Conservation (phyloP, 2,113 vertebrate genomes). For the Nanorana parkeri region DNA sequence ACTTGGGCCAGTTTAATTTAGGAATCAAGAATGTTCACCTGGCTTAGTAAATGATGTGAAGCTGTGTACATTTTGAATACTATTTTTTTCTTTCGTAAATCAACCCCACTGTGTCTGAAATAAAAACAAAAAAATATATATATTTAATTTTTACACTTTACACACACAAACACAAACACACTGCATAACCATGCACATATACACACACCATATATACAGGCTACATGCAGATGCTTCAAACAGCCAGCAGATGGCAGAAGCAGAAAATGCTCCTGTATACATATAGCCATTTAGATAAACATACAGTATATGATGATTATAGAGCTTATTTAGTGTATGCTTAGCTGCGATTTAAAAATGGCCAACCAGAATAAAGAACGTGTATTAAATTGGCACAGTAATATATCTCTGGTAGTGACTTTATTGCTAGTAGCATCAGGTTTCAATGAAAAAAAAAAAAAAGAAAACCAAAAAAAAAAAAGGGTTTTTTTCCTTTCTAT, state of each 20-base stretch:
- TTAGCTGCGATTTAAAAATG: constrained; percentile 1
- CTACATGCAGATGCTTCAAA: constrained; percentile 55
- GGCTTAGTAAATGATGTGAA: no score
- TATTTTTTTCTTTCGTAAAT: no score
- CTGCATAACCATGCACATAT: no score
- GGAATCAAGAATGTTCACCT: no score
- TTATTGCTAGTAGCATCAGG: constrained; percentile 9
- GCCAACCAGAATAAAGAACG: not conserved
- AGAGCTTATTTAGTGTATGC: not conserved
- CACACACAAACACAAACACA: no score
- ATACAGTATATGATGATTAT: not conserved
- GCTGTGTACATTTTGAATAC: no score
- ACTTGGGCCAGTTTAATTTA: no score
- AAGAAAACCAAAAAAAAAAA: not conserved
- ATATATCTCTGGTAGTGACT: not conserved
- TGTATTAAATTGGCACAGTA: not conserved
- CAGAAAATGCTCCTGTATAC: constrained; percentile 58
- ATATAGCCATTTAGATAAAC: not conserved
- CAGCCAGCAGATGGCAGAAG: constrained; percentile 79
- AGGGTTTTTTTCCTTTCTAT: not conserved
- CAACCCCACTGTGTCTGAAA: no score
- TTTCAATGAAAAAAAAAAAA: constrained; percentile 1
- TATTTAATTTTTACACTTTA: no score
- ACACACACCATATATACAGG: no score
- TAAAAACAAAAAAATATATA: no score